Base-by-base conservation (phyloP, 2,113 vertebrate genomes). In the Scatophagus argus region DNA sequence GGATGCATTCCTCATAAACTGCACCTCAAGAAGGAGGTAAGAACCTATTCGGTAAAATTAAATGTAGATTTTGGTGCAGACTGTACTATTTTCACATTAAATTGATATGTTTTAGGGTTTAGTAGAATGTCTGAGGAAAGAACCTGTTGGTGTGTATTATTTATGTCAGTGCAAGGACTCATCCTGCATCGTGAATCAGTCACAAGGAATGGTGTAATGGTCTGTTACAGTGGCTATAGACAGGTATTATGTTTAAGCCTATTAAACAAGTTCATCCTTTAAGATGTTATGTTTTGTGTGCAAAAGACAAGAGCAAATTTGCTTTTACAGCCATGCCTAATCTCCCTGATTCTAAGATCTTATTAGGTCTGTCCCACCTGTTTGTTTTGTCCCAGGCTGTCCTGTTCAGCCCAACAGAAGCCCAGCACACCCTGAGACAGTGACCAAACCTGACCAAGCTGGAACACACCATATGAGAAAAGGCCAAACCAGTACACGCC, bases 21-120 rank as follows among this genome's bases (percentile, higher is more conserved):
- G 19, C 27, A 19, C 9, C 44, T 61, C 8, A 6, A 56, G 43
- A 21, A 77, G 77, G 59, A 78, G 80, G 85, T 79, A 79, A 76
- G n/a, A 81, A 36, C 19, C 3, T 0, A 16, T 63, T 43, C 61
- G 27, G 14, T 29, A 51, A 13, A 27, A n/a, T 14, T 9, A 16
- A 46, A 44, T 13, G 31, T 44, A 1, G 3, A 5, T 41, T 51
- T 43, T 36, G 4, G 6, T 27, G 6, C 5, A 4, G 34, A 34
- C 11, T 36, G 1, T 49, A 34, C 3, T 44, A 3, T 43, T 70
- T 46, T 58, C 6, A 58, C 19, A 54, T 27, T 10, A 36, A 39
- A 60, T 52, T 13, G 17, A 52, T 25, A 39, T 56, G 5, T 17
- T 16, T 46, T n/a, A 19, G 11, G 29, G 8, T 68, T 39, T 7